Conservation (phyloP, 2,888 invertebrate genomes). For the Taphrorychus bicolor region DNA sequence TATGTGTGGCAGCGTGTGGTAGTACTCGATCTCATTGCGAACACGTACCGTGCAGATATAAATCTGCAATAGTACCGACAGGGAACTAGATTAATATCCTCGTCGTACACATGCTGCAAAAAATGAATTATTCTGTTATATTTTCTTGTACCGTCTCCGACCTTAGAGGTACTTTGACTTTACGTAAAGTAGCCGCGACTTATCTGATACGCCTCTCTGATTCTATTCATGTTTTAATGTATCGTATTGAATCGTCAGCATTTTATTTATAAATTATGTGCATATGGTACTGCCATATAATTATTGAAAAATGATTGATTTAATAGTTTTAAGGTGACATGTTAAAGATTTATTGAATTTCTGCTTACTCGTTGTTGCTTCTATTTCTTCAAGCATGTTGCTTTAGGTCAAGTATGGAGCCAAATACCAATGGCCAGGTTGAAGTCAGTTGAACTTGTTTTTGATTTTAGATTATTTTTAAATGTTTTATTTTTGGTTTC, state of each 20-base stretch:
- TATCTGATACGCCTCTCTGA: slow-evolving; percentile 8
- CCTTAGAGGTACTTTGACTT: slow-evolving; percentile 31
- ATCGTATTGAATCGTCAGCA: slow-evolving; percentile 9
- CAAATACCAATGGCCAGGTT: too few species aligned
- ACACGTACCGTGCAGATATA: slow-evolving; percentile 22
- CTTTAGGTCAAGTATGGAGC: too few species aligned
- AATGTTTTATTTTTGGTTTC: too few species aligned
- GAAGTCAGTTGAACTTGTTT: too few species aligned
- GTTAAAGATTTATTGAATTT: too few species aligned
- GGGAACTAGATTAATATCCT: slow-evolving; percentile 29
- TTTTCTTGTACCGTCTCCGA: slow-evolving; percentile 21
- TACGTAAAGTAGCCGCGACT: slow-evolving; percentile 20
- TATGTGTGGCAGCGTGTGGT: slow-evolving; percentile 16
- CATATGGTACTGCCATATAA: not conserved
- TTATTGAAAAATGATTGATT: too few species aligned
- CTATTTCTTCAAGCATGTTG: too few species aligned
- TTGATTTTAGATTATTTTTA: too few species aligned
- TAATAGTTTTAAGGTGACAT: too few species aligned
- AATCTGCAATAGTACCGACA: slow-evolving; percentile 22
- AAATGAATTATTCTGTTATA: slow-evolving; percentile 29
- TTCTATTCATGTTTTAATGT: slow-evolving; percentile 34
- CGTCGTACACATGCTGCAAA: slow-evolving; percentile 19
- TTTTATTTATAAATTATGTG: not conserved
- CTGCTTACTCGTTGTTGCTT: too few species aligned
- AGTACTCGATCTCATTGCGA: slow-evolving; percentile 24